Conservation (phyloP, 2,113 vertebrate genomes). For the Sarotherodon lohbergeri region DNA sequence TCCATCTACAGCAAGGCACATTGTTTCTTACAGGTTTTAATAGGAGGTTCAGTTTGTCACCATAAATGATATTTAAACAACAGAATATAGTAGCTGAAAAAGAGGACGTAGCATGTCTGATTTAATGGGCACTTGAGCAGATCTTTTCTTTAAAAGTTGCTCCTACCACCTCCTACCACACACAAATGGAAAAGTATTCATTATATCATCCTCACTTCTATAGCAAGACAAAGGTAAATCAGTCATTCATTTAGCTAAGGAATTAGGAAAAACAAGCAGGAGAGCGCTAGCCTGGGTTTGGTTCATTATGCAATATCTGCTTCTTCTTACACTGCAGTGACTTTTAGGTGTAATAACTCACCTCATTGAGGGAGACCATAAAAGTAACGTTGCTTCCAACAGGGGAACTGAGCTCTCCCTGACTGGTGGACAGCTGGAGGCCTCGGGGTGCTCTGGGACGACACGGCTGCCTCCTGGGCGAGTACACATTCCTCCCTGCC, state of each 20-base stretch:
- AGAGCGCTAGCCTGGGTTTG: background rate
- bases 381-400: constrained; percentile 88
- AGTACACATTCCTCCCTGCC: constrained; percentile 79
- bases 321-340: background rate
- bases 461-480: constrained; percentile 82
- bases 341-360: constrained; percentile 46
- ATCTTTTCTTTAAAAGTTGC: background rate
- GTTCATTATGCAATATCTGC: background rate
- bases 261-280: background rate
- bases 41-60: background rate
- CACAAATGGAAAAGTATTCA: background rate
- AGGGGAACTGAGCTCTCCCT: constrained; percentile 79
- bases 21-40: background rate
- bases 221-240: background rate
- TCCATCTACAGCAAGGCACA: background rate
- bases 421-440: constrained; percentile 79
- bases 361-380: constrained; percentile 85
- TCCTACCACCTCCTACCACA: background rate
- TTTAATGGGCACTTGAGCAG: background rate
- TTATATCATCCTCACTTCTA: background rate
- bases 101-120: background rate
- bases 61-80: background rate
- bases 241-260: background rate
- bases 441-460: constrained; percentile 81
- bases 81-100: background rate